phyloP scores from a whole-genome alignment of 1,140 invertebrate species.

The Drosophila lowei region DNA sequence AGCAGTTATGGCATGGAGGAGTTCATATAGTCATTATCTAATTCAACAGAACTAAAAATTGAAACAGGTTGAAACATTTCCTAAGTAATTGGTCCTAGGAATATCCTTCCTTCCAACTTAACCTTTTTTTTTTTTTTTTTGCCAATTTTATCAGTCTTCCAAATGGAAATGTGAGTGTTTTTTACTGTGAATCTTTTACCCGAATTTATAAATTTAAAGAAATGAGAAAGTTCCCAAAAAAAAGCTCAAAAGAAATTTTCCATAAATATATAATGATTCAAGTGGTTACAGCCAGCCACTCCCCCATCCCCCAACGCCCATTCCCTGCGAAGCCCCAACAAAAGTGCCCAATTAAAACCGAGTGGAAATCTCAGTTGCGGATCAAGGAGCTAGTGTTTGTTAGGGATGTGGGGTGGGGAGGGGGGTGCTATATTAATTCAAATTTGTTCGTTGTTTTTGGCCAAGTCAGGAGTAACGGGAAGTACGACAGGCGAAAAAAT shows the following conservation, averaged over 20 bases:
- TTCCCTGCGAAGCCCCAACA: constrained; percentile 44
- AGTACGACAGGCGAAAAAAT: constrained; percentile 44
- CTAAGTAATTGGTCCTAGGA: too few species aligned
- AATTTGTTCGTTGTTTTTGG: constrained; percentile 26
- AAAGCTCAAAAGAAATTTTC: constrained; percentile 5
- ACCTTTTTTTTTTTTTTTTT: too few species aligned
- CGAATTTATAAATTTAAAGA: constrained; percentile 20
- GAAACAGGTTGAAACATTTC: too few species aligned
- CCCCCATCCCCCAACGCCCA: too few species aligned
- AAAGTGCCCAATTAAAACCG: constrained; percentile 72
- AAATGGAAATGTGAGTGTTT: constrained; percentile 31
- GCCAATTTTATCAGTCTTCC: constrained; percentile 13
- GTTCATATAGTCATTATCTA: too few species aligned
- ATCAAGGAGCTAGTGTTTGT: constrained; percentile 24
- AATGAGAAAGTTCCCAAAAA: constrained; percentile 20
- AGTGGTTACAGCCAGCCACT: constrained; percentile 33
- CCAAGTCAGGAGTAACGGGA: constrained; percentile 30
- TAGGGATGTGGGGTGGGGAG: not conserved
- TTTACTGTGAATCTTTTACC: constrained; percentile 1
- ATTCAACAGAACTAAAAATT: too few species aligned
- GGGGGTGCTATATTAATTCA: constrained; percentile 17
- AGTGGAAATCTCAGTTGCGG: constrained; percentile 50
- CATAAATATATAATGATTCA: constrained; percentile 46
- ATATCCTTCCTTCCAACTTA: too few species aligned
- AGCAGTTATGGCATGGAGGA: too few species aligned